Evolutionary conservation across 2,797 vertebrate genomes (phyloP).

Genomic region (Crossoptilon crossoptilon): DNA sequence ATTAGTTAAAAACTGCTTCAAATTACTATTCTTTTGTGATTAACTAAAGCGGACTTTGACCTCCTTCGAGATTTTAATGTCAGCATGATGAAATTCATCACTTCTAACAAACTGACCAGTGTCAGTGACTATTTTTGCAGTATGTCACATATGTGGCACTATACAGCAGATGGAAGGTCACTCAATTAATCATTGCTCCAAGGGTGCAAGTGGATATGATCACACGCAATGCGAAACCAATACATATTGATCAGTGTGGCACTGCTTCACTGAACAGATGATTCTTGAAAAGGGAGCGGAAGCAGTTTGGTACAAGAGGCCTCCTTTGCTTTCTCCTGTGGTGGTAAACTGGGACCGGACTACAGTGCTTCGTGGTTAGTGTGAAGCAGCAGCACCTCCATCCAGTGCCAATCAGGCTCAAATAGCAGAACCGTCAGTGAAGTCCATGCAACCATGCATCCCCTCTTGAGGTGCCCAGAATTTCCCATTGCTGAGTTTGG

Average conservation of each 20-base stretch:
- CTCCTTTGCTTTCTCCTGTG: not conserved
- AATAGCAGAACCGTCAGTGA: not conserved
- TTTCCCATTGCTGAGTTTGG: not conserved
- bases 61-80: not conserved
- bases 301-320: not conserved
- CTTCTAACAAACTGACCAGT: not conserved
- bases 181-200: not conserved
- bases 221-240: not conserved
- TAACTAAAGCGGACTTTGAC: not conserved
- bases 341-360: not conserved
- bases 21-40: not conserved
- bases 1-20: not conserved
- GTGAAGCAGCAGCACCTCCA: not conserved
- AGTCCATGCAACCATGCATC: not conserved
- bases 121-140: not conserved
- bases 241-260: not conserved
- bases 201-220: constrained; percentile 33
- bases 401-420: not conserved
- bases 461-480: not conserved
- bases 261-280: not conserved
- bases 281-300: not conserved
- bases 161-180: not conserved
- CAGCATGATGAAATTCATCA: not conserved
- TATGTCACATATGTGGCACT: not conserved
- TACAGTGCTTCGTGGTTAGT: accelerated